phyloP scores from a whole-genome alignment of 2,113 vertebrate species.

The Urocolius indicus region DNA sequence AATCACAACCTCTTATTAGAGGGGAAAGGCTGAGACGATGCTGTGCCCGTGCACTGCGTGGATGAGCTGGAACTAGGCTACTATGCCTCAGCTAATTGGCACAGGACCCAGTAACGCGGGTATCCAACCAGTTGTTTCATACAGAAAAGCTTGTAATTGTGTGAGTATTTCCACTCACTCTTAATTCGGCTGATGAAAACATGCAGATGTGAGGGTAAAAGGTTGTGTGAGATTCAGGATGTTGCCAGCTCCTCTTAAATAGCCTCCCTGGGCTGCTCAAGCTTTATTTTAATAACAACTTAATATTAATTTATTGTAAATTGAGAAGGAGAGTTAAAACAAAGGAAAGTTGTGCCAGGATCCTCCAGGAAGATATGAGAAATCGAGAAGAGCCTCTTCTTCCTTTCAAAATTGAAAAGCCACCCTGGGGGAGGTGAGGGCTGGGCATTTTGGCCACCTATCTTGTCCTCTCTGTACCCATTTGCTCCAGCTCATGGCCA shows the following conservation, averaged over 20 bases:
- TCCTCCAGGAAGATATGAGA: not conserved
- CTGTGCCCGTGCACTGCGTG: not conserved
- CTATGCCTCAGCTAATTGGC: slow-evolving; percentile 40
- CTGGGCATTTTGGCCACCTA: not conserved
- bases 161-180: slow-evolving; percentile 28
- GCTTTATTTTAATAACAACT: not conserved
- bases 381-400: not conserved
- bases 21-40: not conserved
- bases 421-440: not conserved
- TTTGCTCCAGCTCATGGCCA: not conserved
- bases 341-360: not conserved
- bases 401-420: not conserved
- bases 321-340: not conserved
- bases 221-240: slow-evolving; percentile 27
- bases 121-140: not conserved
- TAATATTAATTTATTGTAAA: not conserved
- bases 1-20: not conserved
- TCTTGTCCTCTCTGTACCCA: not conserved
- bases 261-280: not conserved
- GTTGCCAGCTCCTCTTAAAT: slow-evolving; percentile 27
- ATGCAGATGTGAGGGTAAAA: slow-evolving; percentile 45
- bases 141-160: not conserved
- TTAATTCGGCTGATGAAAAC: not conserved
- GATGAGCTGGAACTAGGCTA: not conserved
- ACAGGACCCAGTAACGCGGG: not conserved